Conservation (phyloP, 1,140 invertebrate genomes). For the Drosophila watanabei region DNA sequence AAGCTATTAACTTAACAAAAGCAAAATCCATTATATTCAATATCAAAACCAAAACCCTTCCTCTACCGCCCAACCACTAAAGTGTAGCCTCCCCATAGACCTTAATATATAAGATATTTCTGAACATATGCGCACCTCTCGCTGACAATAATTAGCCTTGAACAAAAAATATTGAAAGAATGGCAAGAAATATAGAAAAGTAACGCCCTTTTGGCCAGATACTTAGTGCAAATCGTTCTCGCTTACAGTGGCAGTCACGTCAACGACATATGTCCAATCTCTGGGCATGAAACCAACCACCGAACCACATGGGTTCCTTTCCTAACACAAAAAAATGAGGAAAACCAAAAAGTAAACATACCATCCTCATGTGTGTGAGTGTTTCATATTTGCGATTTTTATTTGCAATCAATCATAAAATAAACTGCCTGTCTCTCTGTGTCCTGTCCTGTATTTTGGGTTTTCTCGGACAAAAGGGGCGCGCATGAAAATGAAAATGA, state of each 20-base stretch:
- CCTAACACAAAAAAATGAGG: slow-evolving; percentile 36
- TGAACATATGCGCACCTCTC: slow-evolving; percentile 71
- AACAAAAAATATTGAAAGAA: slow-evolving; percentile 52
- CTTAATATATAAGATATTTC: slow-evolving; percentile 29
- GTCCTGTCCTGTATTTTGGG: slow-evolving; percentile 57
- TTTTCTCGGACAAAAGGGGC: slow-evolving; percentile 63
- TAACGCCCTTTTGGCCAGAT: slow-evolving; percentile 61
- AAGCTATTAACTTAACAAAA: not conserved
- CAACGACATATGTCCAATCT: slow-evolving; percentile 79
- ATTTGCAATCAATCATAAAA: slow-evolving; percentile 85
- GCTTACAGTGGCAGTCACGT: slow-evolving; percentile 65
- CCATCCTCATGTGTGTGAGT: slow-evolving; percentile 35
- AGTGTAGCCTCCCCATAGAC: not conserved
- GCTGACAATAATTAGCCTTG: slow-evolving; percentile 76
- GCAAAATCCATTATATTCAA: not conserved
- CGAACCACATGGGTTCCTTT: slow-evolving; percentile 50
- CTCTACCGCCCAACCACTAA: not conserved
- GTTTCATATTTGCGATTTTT: slow-evolving; percentile 80
- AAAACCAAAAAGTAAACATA: slow-evolving; percentile 77
- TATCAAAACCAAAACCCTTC: slow-evolving; percentile 17
- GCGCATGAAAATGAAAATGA: slow-evolving; percentile 77
- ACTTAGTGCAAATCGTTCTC: slow-evolving; percentile 61
- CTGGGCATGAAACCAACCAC: slow-evolving; percentile 57
- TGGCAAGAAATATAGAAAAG: slow-evolving; percentile 39
- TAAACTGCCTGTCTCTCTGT: slow-evolving; percentile 73